A percentile compares a stretch with the other conserved stretches of the same genome.
Conservation (phyloP, 2,797 vertebrate genomes). For the Psittacula derbiana region DNA sequence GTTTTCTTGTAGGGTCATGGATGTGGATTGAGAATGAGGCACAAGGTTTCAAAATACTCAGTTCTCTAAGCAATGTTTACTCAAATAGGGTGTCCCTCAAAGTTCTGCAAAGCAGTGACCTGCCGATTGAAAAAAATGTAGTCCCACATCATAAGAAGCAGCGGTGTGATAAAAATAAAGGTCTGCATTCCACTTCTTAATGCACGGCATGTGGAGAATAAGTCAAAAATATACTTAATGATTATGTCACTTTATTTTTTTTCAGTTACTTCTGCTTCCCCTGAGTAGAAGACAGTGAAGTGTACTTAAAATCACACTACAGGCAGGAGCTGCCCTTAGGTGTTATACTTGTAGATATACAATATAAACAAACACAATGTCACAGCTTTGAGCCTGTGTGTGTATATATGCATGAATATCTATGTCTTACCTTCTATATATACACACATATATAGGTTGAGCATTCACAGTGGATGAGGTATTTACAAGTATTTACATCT, state of each 20-base stretch:
- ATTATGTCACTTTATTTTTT: neutral
- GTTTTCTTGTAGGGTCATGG: neutral
- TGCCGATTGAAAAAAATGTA: neutral
- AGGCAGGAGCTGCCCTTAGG: neutral
- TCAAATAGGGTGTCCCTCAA: neutral
- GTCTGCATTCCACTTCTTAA: neutral
- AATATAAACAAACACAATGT: accelerated
- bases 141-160: neutral
- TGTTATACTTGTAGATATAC: neutral
- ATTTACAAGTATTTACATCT: neutral
- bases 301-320: neutral
- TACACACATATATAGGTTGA: accelerated
- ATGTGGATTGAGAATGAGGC: neutral
- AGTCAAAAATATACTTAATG: neutral
- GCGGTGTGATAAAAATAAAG: neutral
- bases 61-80: neutral
- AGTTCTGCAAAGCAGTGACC: neutral
- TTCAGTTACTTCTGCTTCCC: neutral
- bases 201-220: accelerated
- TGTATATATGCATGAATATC: too few relatives aligned
- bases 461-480: neutral
- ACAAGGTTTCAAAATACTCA: accelerated
- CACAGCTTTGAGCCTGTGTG: neutral
- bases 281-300: neutral
- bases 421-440: neutral